Percentiles rank a stretch among this genome's conserved stretches.
These are phyloP conservation scores for Choloepus hoffmanni DNA, from an alignment of 2,113 vertebrate genomes.

Conservation along the genomic window DNA sequence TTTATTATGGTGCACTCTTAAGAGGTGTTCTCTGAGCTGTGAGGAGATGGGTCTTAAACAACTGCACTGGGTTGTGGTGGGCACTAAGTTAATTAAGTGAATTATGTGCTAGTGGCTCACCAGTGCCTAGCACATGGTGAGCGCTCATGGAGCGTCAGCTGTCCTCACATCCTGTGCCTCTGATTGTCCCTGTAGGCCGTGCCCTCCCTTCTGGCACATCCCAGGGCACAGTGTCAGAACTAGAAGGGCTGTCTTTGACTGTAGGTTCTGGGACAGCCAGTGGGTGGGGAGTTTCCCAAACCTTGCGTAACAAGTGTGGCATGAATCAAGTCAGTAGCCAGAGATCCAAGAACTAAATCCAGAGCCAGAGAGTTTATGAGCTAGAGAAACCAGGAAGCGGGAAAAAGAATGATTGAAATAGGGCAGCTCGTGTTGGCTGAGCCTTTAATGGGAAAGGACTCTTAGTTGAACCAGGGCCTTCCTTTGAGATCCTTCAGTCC, in stretches of 20 bases:
- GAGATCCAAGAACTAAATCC: not conserved
- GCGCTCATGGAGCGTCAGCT: not conserved
- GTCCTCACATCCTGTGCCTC: not conserved
- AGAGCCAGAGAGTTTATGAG: not conserved
- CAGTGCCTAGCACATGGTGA: not conserved
- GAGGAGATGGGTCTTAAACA: not conserved
- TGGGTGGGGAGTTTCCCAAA: not conserved
- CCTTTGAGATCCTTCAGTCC: not conserved
- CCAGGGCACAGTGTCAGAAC: not conserved
- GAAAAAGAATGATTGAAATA: not conserved
- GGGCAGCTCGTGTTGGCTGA: not conserved
- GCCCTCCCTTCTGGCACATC: not conserved
- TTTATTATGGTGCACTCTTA: not conserved
- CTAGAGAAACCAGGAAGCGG: not conserved
- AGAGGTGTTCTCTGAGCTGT: not conserved
- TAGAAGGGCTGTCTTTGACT: not conserved
- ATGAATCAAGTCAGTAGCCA: not conserved
- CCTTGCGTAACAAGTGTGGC: not conserved
- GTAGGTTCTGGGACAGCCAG: too few species aligned
- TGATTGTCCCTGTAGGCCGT: not conserved
- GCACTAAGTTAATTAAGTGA: not conserved
- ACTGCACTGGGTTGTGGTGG: not conserved
- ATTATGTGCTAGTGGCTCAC: not conserved
- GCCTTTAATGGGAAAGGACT: not conserved
- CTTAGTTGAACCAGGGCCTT: not conserved